These are phyloP conservation scores for Leiothrix lutea DNA, from an alignment of 2,113 vertebrate genomes.

Conservation along the genomic window DNA sequence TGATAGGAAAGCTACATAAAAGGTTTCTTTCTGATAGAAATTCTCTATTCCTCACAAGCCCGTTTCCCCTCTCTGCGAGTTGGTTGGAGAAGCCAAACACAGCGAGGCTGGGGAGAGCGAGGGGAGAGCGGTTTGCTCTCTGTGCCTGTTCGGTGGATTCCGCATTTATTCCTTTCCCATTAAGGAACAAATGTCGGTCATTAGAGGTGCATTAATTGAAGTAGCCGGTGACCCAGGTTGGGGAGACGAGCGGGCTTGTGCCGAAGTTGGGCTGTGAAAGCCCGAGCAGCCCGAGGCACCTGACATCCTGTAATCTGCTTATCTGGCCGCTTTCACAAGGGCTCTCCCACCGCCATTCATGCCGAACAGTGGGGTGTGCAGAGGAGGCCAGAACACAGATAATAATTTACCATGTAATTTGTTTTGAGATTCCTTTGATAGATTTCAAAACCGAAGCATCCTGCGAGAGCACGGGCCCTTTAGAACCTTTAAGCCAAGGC, in stretches of 20 bases:
- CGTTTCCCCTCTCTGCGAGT: not conserved
- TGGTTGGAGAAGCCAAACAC: not conserved
- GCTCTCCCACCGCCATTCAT: conserved; percentile 19
- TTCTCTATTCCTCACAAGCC: not conserved
- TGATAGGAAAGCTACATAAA: conserved; percentile 55
- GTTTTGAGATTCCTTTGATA: conserved; percentile 67
- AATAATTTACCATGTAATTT: conserved; percentile 66
- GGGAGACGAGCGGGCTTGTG: not conserved
- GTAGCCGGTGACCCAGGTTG: conserved; percentile 18
- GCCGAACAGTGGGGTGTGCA: conserved; percentile 23
- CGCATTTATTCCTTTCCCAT: not conserved
- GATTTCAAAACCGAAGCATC: conserved; percentile 57
- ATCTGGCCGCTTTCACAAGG: conserved; percentile 20
- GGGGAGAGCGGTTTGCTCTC: not conserved
- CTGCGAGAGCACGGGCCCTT: conserved; percentile 21
- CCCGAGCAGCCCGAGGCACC: conserved; percentile 8
- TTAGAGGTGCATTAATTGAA: conserved; percentile 54
- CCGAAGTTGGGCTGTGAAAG: conserved; percentile 38
- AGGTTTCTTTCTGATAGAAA: conserved; percentile 46
- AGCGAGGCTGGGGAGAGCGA: not conserved
- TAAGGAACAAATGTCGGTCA: conserved; percentile 30
- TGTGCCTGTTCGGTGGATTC: not conserved
- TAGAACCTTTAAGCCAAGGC: not conserved
- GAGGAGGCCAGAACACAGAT: conserved; percentile 27
- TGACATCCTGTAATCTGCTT: conserved; percentile 57